These are phyloP conservation scores for Drosophila ohnishii DNA, from an alignment of 1,140 invertebrate genomes.

Conservation along the genomic window DNA sequence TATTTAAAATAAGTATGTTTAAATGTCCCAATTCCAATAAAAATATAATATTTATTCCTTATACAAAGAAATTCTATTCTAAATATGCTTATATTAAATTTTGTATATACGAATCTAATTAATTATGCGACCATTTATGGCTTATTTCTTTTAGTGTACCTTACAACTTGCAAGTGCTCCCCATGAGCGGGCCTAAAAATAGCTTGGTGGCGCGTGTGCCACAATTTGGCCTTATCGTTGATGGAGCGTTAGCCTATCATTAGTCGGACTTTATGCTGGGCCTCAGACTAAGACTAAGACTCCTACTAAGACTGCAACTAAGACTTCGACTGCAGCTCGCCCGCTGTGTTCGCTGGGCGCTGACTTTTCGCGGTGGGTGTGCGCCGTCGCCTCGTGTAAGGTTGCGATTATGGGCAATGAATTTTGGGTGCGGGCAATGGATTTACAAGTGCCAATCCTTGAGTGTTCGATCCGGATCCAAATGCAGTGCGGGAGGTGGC, in stretches of 20 bases:
- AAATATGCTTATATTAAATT: too few relatives aligned
- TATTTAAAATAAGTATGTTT: not conserved
- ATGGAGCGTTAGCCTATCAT: constrained; percentile 80
- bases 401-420: constrained; percentile 47
- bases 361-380: constrained; percentile 41
- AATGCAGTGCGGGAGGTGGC: constrained; percentile 5
- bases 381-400: constrained; percentile 39
- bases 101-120: not conserved
- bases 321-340: constrained; percentile 14
- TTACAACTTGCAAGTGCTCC: constrained; percentile 26
- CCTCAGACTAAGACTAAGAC: not conserved
- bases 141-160: not conserved
- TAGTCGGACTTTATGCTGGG: constrained; percentile 65
- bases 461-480: constrained; percentile 3
- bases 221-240: constrained; percentile 81
- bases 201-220: constrained; percentile 70
- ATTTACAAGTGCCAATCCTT: constrained; percentile 35
- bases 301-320: not conserved
- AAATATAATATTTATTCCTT: too few relatives aligned
- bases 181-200: constrained; percentile 64
- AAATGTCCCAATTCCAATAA: not conserved
- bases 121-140: not conserved
- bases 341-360: constrained; percentile 28
- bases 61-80: too few relatives aligned
- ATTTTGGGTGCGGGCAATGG: constrained; percentile 41